A percentile compares a stretch with the other conserved stretches of the same genome.
phyloP scores from a whole-genome alignment of 2,888 invertebrate species.

The Hecatera dysodea region DNA sequence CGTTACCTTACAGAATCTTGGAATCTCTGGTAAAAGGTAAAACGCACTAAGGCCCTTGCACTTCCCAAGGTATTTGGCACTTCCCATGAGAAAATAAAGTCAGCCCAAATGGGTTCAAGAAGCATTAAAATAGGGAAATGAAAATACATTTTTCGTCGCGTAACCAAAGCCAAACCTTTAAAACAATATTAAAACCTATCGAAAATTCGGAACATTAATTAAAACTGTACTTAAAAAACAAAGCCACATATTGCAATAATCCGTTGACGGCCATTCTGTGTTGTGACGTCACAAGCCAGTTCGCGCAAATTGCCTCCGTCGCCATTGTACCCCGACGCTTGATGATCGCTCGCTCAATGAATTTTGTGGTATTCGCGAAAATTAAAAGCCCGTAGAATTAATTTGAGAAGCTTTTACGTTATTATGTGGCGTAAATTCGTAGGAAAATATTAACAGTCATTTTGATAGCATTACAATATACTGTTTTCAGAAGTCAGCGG shows the following conservation, averaged over 20 bases:
- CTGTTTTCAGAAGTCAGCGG: not conserved
- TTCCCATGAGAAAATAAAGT: not conserved
- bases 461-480: not conserved
- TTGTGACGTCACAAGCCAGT: constrained; percentile 43
- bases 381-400: constrained; percentile 39
- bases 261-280: constrained; percentile 10
- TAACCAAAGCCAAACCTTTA: not conserved
- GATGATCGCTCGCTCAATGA: constrained; percentile 37
- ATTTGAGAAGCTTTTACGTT: constrained; percentile 8
- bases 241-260: constrained; percentile 10
- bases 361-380: constrained; percentile 38
- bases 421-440: not conserved
- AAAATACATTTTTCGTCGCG: not conserved
- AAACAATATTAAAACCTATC: not conserved
- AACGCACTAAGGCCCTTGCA: not conserved
- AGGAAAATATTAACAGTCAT: not conserved
- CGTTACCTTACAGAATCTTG: not conserved
- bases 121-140: not conserved
- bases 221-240: constrained; percentile 13
- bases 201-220: not conserved
- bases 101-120: not conserved
- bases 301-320: constrained; percentile 12
- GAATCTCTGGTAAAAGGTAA: not conserved
- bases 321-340: constrained; percentile 45
- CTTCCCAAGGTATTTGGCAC: not conserved